Conservation (phyloP, 2,888 invertebrate genomes). For the Allacma fusca region DNA sequence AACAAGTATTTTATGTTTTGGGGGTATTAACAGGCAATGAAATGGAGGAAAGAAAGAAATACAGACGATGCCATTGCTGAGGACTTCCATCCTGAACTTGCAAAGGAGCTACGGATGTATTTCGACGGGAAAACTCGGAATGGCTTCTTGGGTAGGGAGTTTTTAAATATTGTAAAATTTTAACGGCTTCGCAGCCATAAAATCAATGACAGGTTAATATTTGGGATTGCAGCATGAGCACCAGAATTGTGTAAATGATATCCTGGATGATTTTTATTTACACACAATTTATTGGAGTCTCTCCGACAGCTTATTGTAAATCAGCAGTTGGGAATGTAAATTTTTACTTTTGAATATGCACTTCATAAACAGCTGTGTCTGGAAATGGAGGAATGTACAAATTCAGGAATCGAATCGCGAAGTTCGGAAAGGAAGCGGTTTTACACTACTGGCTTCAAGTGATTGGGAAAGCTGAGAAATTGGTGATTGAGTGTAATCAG, state of each 20-base stretch:
- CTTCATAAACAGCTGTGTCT: not conserved
- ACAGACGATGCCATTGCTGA: not conserved
- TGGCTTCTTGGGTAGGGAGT: not conserved
- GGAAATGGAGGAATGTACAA: conserved; percentile 6
- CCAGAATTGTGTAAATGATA: too few species aligned
- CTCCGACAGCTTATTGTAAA: too few species aligned
- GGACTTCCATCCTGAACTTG: conserved; percentile 1
- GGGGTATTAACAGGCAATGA: not conserved
- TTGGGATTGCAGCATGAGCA: too few species aligned
- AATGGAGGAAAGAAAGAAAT: not conserved
- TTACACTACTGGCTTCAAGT: conserved; percentile 22
- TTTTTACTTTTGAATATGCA: too few species aligned
- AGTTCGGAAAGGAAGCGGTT: conserved; percentile 1
- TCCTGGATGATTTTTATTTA: too few species aligned
- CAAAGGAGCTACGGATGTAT: not conserved
- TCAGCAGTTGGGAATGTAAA: too few species aligned
- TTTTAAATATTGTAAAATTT: too few species aligned
- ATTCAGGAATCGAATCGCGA: not conserved
- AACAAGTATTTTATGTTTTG: too few species aligned
- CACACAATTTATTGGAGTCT: too few species aligned
- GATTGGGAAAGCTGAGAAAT: conserved; percentile 5
- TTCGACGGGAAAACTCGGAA: not conserved
- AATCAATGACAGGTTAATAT: too few species aligned
- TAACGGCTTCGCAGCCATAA: too few species aligned
- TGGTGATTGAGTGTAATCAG: conserved; percentile 12